Conservation (phyloP, 2,113 vertebrate species). For the Heteronetta atricapilla region DNA sequence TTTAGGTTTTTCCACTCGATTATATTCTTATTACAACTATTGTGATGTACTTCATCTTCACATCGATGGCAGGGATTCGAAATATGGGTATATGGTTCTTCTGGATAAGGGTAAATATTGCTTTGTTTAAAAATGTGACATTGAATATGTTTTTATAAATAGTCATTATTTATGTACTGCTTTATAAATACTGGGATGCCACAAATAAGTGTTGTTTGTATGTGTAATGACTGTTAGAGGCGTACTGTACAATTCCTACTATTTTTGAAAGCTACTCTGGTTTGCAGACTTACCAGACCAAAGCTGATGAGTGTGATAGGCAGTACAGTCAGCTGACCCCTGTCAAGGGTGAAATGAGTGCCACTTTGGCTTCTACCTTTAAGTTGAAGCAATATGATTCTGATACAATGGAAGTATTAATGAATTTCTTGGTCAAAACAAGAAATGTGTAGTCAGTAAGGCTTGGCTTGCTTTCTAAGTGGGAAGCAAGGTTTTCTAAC, state of each 20-base stretch:
- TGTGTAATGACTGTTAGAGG: not conserved
- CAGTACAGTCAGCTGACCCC: not conserved
- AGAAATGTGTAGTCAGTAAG: not conserved
- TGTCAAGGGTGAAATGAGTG: not conserved
- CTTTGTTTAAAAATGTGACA: not conserved
- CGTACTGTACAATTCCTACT: not conserved
- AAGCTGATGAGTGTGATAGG: not conserved
- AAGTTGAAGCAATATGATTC: not conserved
- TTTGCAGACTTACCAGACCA: not conserved
- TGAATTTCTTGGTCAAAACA: not conserved
- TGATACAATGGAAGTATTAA: not conserved
- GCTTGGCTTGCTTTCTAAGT: not conserved
- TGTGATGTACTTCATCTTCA: slow-evolving; percentile 97
- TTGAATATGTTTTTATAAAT: not conserved
- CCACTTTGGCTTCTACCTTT: not conserved
- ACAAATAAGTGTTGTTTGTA: not conserved
- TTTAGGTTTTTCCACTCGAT: slow-evolving; percentile 95
- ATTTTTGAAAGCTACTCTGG: not conserved
- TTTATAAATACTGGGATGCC: not conserved
- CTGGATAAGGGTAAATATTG: slow-evolving; percentile 90
- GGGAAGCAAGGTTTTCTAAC: not conserved
- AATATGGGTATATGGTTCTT: slow-evolving; percentile 99
- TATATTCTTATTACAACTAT: slow-evolving; percentile 96
- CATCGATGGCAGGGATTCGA: slow-evolving; percentile 97
- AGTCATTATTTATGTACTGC: not conserved